These are phyloP conservation scores for Acanthosepion esculentum DNA, from an alignment of 2,888 invertebrate genomes.

Conservation along the genomic window DNA sequence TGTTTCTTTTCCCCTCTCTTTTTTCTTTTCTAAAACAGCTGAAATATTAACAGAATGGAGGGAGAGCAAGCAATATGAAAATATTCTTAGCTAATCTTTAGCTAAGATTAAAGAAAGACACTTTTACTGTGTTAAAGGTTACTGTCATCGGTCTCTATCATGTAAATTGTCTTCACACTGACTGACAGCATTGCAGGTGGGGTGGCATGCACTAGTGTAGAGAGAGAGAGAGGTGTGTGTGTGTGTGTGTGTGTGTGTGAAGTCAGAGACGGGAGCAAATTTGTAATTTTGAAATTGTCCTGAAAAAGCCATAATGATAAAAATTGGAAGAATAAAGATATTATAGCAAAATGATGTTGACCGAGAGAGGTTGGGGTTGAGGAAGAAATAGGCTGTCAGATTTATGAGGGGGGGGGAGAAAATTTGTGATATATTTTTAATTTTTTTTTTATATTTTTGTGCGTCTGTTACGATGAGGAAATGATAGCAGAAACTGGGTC, in stretches of 20 bases:
- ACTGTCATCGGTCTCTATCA: background rate
- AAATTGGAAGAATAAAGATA: background rate
- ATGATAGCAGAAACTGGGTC: no score
- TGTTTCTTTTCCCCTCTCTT: no score
- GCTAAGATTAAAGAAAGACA: background rate
- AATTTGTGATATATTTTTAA: background rate
- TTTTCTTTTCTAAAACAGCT: background rate
- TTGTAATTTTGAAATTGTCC: background rate
- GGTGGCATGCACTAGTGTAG: fast-evolving
- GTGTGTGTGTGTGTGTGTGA: no score
- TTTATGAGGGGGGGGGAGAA: background rate
- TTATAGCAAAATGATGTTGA: background rate
- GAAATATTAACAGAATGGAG: background rate
- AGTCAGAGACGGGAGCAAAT: background rate
- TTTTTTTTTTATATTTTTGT: no score
- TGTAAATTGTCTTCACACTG: background rate
- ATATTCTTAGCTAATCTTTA: background rate
- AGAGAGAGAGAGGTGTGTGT: background rate
- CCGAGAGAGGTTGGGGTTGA: background rate
- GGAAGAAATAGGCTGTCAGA: background rate
- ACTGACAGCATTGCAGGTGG: background rate
- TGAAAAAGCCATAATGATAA: background rate
- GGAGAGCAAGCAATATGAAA: background rate
- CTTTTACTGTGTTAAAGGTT: background rate
- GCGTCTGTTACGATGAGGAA: no score